Conservation (phyloP, 1,140 invertebrate genomes). For the Heliconius hermathena region DNA sequence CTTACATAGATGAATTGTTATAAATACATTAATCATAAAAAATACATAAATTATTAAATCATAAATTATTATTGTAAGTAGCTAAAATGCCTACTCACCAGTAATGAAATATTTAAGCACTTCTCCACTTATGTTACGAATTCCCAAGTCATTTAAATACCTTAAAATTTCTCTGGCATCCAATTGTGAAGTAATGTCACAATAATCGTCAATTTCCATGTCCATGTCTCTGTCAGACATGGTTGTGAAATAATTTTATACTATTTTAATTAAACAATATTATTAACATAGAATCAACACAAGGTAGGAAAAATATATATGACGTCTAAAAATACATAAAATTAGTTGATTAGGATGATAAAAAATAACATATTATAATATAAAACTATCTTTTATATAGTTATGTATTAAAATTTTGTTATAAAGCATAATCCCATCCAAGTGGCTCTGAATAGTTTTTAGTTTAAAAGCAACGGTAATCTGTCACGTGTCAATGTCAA, state of each 20-base stretch:
- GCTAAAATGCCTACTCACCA: constrained; percentile 42
- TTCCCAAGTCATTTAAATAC: constrained; percentile 72
- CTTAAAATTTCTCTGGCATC: constrained; percentile 70
- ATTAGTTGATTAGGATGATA: no score
- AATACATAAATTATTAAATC: background rate
- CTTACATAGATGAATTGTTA: no score
- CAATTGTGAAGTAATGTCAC: constrained; percentile 60
- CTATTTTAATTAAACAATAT: no score
- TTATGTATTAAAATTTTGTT: no score
- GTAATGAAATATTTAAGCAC: constrained; percentile 73
- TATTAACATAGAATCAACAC: no score
- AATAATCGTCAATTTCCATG: constrained; percentile 44
- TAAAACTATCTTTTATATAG: no score
- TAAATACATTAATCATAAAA: background rate
- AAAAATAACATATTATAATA: no score
- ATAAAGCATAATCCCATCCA: background rate
- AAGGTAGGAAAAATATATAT: no score
- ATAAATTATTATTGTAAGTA: constrained; percentile 11
- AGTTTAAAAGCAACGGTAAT: background rate
- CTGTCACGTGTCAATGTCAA: background rate
- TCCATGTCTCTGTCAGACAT: background rate
- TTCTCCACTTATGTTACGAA: constrained; percentile 74
- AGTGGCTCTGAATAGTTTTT: background rate
- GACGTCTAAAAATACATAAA: no score
- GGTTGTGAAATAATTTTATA: background rate